phyloP scores from a whole-genome alignment of 1,140 invertebrate genomes.

The Drosophila chauvacae region DNA sequence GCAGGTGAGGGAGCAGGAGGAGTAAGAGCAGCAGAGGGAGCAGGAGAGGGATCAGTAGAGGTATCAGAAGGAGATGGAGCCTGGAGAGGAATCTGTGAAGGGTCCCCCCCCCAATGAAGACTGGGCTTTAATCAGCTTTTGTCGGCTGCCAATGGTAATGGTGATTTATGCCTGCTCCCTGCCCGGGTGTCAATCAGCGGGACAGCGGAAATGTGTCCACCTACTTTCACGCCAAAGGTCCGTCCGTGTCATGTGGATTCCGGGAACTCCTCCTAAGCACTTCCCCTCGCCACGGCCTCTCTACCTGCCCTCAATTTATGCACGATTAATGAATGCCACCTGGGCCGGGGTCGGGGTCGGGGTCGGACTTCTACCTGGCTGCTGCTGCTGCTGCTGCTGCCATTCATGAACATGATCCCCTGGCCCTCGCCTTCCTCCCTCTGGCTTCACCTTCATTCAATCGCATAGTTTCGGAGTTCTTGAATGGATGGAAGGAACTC shows the following conservation, averaged over 20 bases:
- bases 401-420: slow-evolving; percentile 46
- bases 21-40: no score
- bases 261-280: slow-evolving; percentile 46
- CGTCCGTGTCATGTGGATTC: slow-evolving; percentile 58
- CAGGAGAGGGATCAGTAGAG: neutral
- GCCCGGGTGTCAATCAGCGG: slow-evolving; percentile 58
- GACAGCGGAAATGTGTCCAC: slow-evolving; percentile 70
- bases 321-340: slow-evolving; percentile 80
- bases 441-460: slow-evolving; percentile 33
- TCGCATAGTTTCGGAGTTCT: slow-evolving; percentile 3
- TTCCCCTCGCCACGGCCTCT: slow-evolving; percentile 2
- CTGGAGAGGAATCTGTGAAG: neutral
- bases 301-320: slow-evolving; percentile 78
- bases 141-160: slow-evolving; percentile 29
- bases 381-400: slow-evolving; percentile 11
- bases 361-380: slow-evolving; percentile 27
- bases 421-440: neutral
- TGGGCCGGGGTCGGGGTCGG: slow-evolving; percentile 29
- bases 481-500: slow-evolving; percentile 1
- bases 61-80: no score
- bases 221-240: slow-evolving; percentile 68
- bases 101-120: neutral
- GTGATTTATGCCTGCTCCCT: slow-evolving; percentile 42
- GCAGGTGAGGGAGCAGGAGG: neutral
- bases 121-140: slow-evolving; percentile 61